These are phyloP conservation scores for Portevinia maculata DNA, from an alignment of 2,888 invertebrate genomes.

Conservation along the genomic window DNA sequence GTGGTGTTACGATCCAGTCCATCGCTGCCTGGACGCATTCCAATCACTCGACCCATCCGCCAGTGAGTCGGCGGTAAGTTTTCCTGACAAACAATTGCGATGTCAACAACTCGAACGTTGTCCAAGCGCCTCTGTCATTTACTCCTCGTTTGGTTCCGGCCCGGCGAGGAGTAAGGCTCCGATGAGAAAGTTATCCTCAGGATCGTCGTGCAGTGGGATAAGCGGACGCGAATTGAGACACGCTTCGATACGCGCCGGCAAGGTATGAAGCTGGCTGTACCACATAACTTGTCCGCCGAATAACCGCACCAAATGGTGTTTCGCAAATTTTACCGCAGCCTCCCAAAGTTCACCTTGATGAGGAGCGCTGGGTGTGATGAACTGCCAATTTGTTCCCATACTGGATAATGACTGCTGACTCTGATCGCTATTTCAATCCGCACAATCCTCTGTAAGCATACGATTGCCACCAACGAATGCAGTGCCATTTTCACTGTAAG, in stretches of 20 bases:
- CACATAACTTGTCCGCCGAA: slow-evolving; percentile 21
- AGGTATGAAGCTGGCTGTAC: slow-evolving; percentile 22
- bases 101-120: too few relatives aligned
- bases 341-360: too few relatives aligned
- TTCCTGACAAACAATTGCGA: too few relatives aligned
- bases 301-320: slow-evolving; percentile 27
- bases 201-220: too few relatives aligned
- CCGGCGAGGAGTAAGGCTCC: slow-evolving; percentile 32
- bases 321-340: too few relatives aligned
- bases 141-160: slow-evolving; percentile 75
- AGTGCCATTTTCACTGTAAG: slow-evolving; percentile 31
- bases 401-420: slow-evolving; percentile 18
- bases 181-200: slow-evolving; percentile 58
- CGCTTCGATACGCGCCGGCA: too few relatives aligned
- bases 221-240: too few relatives aligned
- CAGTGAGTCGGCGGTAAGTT: too few relatives aligned
- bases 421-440: slow-evolving; percentile 5
- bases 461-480: slow-evolving; percentile 32
- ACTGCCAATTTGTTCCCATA: slow-evolving; percentile 26
- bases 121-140: too few relatives aligned
- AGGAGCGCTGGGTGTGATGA: slow-evolving; percentile 28
- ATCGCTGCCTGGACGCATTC: too few relatives aligned
- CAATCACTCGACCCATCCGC: too few relatives aligned
- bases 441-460: slow-evolving; percentile 19
- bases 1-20: too few relatives aligned